These are phyloP conservation scores for Calliphora vomitoria DNA, from an alignment of 2,888 invertebrate genomes.

Conservation along the genomic window DNA sequence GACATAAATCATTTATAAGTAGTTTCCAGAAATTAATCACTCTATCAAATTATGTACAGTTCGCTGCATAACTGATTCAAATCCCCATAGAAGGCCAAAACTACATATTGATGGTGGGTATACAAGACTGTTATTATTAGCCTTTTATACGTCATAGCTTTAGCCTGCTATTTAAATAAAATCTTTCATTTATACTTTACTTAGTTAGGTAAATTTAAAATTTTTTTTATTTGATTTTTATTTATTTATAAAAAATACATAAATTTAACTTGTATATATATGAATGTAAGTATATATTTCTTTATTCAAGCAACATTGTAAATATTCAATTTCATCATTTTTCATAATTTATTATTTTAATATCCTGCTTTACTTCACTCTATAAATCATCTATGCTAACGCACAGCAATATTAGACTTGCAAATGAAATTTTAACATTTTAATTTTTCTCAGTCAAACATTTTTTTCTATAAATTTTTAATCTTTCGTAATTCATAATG, in stretches of 20 bases:
- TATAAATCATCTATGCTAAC: constrained; percentile 5
- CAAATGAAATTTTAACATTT: constrained; percentile 41
- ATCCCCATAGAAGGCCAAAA: too few relatives aligned
- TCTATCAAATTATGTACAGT: too few relatives aligned
- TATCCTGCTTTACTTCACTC: constrained; percentile 16
- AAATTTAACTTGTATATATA: background rate
- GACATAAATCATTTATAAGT: too few relatives aligned
- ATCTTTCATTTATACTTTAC: background rate
- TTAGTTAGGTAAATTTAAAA: background rate
- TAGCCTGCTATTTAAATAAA: background rate
- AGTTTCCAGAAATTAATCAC: too few relatives aligned
- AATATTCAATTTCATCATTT: constrained; percentile 20
- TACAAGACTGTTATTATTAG: too few relatives aligned
- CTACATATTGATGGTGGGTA: too few relatives aligned
- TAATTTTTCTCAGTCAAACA: constrained; percentile 13
- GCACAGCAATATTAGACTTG: background rate
- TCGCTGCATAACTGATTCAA: too few relatives aligned
- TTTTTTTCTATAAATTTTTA: constrained; percentile 22
- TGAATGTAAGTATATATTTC: background rate
- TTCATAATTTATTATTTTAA: constrained; percentile 44
- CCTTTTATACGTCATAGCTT: too few relatives aligned
- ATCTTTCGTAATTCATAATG: constrained; percentile 42
- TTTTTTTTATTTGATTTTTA: too few relatives aligned
- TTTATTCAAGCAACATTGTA: background rate
- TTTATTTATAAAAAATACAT: too few relatives aligned